Evolutionary conservation across 37 sponge, comb jelly and placozoan species (phyloP).

Genomic region (Corticium candelabrum): DNA sequence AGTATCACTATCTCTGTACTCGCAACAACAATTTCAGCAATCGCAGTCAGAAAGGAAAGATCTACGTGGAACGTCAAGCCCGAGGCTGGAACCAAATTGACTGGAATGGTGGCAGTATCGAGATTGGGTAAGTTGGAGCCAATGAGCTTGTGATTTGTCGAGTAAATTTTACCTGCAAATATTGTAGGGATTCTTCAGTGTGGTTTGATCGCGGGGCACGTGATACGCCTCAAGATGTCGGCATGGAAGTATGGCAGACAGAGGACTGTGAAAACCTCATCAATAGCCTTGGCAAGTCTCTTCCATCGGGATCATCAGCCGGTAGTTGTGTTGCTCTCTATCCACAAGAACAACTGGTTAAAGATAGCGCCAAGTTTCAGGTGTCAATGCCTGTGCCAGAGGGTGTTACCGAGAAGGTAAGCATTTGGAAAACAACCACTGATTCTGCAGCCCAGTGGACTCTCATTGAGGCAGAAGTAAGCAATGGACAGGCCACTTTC

Average conservation of each 20-base stretch:
- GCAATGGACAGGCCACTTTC: conserved; percentile 24
- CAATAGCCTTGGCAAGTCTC: neutral
- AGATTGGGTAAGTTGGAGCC: neutral
- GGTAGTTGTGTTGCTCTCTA: neutral
- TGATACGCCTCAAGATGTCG: neutral
- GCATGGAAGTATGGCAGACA: neutral
- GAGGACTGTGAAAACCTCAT: neutral
- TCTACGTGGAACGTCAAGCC: conserved; percentile 23
- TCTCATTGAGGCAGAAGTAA: conserved; percentile 19
- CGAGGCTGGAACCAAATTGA: conserved; percentile 2
- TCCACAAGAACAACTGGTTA: neutral
- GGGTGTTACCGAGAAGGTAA: neutral
- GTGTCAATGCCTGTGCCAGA: neutral
- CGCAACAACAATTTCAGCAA: conserved; percentile 99
- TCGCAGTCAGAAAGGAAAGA: conserved; percentile 92
- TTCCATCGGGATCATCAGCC: neutral
- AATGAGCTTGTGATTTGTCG: neutral
- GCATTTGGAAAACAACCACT: neutral
- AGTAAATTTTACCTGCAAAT: neutral
- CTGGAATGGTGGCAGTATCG: conserved; percentile 11
- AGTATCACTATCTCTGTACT: conserved; percentile 87
- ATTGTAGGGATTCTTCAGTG: neutral
- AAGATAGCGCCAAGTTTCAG: neutral
- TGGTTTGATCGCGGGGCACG: neutral
- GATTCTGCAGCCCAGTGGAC: conserved; percentile 16